Evolutionary conservation across 2,113 vertebrate genomes (phyloP).

Genomic region (Cepphus grylle): DNA sequence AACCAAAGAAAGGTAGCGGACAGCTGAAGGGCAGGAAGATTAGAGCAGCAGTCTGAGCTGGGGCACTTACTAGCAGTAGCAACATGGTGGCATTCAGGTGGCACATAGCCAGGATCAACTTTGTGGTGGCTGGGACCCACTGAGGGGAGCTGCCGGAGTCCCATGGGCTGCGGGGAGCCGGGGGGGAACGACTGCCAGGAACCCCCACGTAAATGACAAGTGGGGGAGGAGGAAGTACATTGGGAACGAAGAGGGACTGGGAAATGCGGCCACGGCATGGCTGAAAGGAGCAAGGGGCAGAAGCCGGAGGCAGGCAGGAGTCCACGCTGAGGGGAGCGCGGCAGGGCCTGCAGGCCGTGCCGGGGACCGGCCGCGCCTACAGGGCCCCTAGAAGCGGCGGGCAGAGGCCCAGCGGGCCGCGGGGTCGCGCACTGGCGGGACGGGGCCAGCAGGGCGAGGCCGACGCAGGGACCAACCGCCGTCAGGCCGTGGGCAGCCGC

Average conservation of each 20-base stretch:
- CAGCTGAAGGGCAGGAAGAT: neutral
- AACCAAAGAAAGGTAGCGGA: neutral
- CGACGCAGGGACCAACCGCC: no score
- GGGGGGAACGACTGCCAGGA: no score
- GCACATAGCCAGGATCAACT: neutral
- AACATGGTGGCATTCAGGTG: fast-evolving
- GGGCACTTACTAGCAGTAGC: neutral
- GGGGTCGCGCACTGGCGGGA: neutral
- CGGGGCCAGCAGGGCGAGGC: no score
- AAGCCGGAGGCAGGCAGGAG: no score
- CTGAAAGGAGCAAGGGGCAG: neutral
- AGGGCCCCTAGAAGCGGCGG: neutral
- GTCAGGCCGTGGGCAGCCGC: neutral
- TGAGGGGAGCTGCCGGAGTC: fast-evolving
- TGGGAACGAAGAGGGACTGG: fast-evolving
- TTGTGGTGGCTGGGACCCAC: fast-evolving
- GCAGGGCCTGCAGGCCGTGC: no score
- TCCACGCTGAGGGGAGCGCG: fast-evolving
- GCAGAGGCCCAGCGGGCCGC: no score
- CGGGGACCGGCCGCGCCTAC: no score
- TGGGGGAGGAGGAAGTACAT: fast-evolving
- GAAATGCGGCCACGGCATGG: fast-evolving
- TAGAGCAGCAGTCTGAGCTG: neutral
- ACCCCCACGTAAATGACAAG: no score
- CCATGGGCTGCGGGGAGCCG: no score